phyloP scores from a whole-genome alignment of 2,113 vertebrate genomes.

The Lichenostomus cassidix region DNA sequence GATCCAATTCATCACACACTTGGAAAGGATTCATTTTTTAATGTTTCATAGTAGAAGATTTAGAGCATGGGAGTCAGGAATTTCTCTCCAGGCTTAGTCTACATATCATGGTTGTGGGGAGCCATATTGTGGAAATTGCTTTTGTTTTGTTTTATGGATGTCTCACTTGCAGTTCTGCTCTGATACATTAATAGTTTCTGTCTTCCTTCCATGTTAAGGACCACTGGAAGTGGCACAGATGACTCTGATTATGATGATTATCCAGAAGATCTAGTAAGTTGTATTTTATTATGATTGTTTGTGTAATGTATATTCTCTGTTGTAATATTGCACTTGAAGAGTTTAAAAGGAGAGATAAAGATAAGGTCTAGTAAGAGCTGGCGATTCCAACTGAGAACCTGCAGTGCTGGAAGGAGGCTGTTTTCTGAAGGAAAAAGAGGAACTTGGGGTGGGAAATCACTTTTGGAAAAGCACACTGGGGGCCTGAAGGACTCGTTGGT shows the following conservation, averaged over 20 bases:
- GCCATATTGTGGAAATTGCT: background rate
- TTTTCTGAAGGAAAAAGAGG: background rate
- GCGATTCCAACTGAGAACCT: background rate
- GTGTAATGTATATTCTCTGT: background rate
- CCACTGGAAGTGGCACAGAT: slow-evolving; percentile 72
- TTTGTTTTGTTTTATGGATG: background rate
- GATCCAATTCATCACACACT: background rate
- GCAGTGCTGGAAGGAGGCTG: background rate
- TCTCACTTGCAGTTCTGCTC: background rate
- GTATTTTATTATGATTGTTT: background rate
- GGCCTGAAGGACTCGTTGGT: background rate
- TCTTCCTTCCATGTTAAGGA: slow-evolving; percentile 55
- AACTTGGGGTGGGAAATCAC: background rate
- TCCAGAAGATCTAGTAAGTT: slow-evolving; percentile 78
- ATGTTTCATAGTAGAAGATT: background rate
- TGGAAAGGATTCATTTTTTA: background rate
- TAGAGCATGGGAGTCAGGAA: background rate
- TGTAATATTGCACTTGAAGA: background rate
- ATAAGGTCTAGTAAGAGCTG: background rate
- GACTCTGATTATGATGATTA: slow-evolving; percentile 78
- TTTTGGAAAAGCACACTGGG: background rate
- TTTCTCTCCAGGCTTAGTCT: background rate
- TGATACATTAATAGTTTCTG: background rate
- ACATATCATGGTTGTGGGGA: background rate
- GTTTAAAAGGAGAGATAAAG: background rate